Evolutionary conservation across 53 echinoderm and acorn worm genomes (phyloP), one percentile per base, ranked within the genome.

Genomic region (Holothuria leucospilota): DNA sequence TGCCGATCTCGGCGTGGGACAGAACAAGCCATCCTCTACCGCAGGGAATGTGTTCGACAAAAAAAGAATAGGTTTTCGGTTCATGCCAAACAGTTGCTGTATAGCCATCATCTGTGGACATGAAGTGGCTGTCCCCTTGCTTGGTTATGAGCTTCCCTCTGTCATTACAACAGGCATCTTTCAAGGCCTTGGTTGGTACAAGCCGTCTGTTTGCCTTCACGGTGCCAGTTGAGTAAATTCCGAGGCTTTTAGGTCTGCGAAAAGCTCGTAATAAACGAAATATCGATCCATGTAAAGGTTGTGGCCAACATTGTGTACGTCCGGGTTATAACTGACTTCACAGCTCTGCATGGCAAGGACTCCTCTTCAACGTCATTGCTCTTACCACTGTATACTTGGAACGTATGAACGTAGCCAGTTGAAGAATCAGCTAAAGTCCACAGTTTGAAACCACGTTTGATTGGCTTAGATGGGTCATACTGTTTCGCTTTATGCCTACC

Each of bases 391-490:
- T 73, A 73, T 14, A 73, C 49, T 65, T 65, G 20, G 20, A 65
- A 65, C n/a, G 65, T 65, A 20, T 65, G 65, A 65, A 65, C 65
- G 21, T 81, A 81, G 62, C 81, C 81, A 59, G 81, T 29, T 5
- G 38, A 13, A 27, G 81, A 81, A 52, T 81, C 81, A 11, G 81
- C 81, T 14, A 81, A 62, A 29, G 61, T 81, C 59, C 60, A 81
- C n/a, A 81, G 20, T 20, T 81, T 81, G 81, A 81, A 81, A 38
- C 81, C 81, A 27, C 81, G 81, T 23, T 81, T 59, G 81, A 81
- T 81, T 59, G 81, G 59, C n/a, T 81, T 81, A 29, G 81, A 81
- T 58, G 58, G 81, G 39, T 81, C 81, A 81, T 81, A 81, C 81
- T 81, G 81, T 23, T 59, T 81, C 15, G 60, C 81, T n/a, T n/a